Base-by-base conservation (phyloP, 2,113 vertebrate genomes). In the Canis aureus region DNA sequence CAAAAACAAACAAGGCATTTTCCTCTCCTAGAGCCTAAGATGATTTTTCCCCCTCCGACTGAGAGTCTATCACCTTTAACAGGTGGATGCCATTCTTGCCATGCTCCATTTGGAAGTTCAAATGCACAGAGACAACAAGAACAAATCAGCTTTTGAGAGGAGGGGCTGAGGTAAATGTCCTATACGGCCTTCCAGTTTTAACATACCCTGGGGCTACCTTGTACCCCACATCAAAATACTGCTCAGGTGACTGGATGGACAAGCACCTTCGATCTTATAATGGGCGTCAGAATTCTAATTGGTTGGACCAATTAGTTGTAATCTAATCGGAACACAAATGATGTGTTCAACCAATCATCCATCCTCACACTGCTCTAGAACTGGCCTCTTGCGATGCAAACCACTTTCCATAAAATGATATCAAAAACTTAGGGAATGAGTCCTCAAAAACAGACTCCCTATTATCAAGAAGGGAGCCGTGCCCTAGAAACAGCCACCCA, bases 1-100 rank as follows among this genome's bases (percentile, higher is more conserved):
- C 71, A 95, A 67, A 89, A 81, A 43, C 16, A 97, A 27, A 22
- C 25, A 73, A 51, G 35, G 12, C 59, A 83, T 60, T 94, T 92
- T 76, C 38, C 11, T 13, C 64, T 78, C 13, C n/a, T 11, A 74
- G 60, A 38, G n/a, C 16, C 23, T 92, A 51, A 69, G 11, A 0
- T 60, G 51, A 32, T 69, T 29, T 91, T 59, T 74, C 20, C 60
- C 60, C 11, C 15, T 80, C 62, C 57, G 60, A 29, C 13, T 35
- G 35, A 91, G 8, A 86, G 38, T n/a, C 27, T 73, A 6, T 35
- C 90, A 55, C 13, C 22, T 81, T 66, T 85, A 22, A 80, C 49
- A 73, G 57, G 22, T 60, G 95, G 62, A 62, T 22, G 13, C 12
- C 35, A 0, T n/a, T 89, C 12, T 69, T 66, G 11, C 20, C 51